phyloP scores from a whole-genome alignment of 2,888 invertebrate genomes.

The Polydrusus cervinus region DNA sequence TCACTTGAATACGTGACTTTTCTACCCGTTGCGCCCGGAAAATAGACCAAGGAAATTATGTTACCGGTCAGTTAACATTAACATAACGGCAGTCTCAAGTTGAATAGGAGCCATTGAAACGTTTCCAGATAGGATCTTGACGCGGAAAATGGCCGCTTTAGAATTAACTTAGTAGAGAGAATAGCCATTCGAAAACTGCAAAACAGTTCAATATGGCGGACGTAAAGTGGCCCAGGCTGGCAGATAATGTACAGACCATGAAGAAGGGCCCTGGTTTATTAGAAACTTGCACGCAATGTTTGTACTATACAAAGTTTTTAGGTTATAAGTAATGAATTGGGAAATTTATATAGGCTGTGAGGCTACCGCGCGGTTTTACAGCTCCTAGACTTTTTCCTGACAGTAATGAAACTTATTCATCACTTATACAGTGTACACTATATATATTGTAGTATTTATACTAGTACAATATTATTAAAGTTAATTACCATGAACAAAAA shows the following conservation, averaged over 20 bases:
- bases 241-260: background rate
- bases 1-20: conserved; percentile 5
- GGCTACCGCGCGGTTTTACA: too few species aligned
- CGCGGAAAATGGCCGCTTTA: conserved; percentile 29
- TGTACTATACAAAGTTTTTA: too few species aligned
- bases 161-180: conserved; percentile 20
- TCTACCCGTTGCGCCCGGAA: conserved; percentile 7
- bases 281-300: background rate
- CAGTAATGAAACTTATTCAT: too few species aligned
- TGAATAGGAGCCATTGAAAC: conserved; percentile 22
- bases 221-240: conserved; percentile 14
- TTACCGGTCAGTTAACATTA: conserved; percentile 34
- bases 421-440: too few species aligned
- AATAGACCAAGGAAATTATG: conserved; percentile 25
- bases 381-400: too few species aligned
- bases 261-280: background rate
- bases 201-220: conserved; percentile 15
- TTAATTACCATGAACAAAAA: too few species aligned
- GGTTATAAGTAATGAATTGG: too few species aligned
- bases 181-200: conserved; percentile 15
- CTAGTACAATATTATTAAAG: too few species aligned
- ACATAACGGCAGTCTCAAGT: conserved; percentile 19
- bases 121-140: conserved; percentile 13
- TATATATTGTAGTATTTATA: too few species aligned
- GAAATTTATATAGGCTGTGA: too few species aligned